phyloP scores from a whole-genome alignment of 2,888 invertebrate genomes.

The Sarcophaga subvicina region DNA sequence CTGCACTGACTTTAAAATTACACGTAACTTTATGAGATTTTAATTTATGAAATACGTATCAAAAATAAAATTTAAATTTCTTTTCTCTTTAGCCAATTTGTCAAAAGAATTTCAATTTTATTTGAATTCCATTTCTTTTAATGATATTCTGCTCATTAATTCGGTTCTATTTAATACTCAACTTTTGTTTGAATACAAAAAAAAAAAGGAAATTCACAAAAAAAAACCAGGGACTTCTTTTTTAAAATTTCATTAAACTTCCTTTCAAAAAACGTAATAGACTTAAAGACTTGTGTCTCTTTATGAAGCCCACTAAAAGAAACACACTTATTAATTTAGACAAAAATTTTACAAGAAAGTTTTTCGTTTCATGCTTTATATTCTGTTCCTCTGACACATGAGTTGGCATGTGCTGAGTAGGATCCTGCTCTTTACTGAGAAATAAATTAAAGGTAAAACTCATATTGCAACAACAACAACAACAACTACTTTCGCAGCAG shows the following conservation, averaged over 20 bases:
- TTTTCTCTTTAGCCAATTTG: no score
- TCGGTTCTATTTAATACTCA: no score
- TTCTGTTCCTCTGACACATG: not conserved
- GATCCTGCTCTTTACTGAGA: slow-evolving; percentile 29
- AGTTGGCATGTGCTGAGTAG: not conserved
- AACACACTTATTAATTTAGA: slow-evolving; percentile 41
- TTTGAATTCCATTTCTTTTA: no score
- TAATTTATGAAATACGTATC: no score
- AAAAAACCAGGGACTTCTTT: no score
- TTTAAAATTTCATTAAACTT: not conserved
- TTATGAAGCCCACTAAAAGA: not conserved
- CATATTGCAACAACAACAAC: slow-evolving; percentile 61
- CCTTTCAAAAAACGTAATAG: not conserved
- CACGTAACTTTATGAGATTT: no score
- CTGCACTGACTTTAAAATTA: no score
- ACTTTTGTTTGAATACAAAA: not conserved
- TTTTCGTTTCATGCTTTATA: not conserved
- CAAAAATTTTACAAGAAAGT: slow-evolving; percentile 2
- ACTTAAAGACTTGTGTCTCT: not conserved
- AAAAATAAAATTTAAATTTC: no score
- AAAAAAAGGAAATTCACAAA: not conserved
- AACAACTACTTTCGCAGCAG: slow-evolving; percentile 48
- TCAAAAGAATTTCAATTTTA: no score
- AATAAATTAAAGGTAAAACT: slow-evolving; percentile 62
- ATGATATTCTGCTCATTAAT: no score